Base-by-base conservation (phyloP, 1,140 invertebrate genomes). In the Nixonia krombeini region DNA sequence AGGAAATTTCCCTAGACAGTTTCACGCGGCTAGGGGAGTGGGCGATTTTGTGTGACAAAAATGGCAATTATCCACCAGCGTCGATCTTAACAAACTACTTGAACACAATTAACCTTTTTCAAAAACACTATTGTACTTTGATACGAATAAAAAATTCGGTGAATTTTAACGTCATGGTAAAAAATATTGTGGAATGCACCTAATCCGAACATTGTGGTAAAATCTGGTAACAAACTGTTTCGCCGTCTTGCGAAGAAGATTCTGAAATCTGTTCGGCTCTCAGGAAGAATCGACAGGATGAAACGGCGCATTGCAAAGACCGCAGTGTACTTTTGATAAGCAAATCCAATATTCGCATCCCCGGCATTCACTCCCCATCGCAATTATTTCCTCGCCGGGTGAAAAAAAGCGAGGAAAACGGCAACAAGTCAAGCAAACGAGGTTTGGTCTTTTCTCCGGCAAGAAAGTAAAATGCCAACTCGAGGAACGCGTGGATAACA, bases 401-500 rank as follows among this genome's bases (percentile, higher is more conserved):
- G 31, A 15, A 37, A 41, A 33, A 17, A 37, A 46, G 31, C 42
- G 26, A 46, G 40, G 31, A 52, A 41, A 61, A 51, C 50, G 49
- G 45, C 56, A 28, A 46, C 57, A 61, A 68, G 52, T 68, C 42
- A 51, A 38, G 50, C 51, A 57, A 65, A 70, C 68, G 57, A 61
- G 62, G 57, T 57, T 70, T 66, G 56, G 57, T 68, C 57, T 68
- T 61, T 68, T 61, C 64, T 68, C 64, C 57, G 56, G 52, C 57
- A 68, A 68, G 64, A 52, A 70, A 70, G 62, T 64, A 57, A 61
- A 65, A 65, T 70, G 68, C 62, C 58, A 65, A 70, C 68, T 70
- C 56, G 68, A 66, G 68, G 63, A 66, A 66, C 57, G 63, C 62
- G 58, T 65, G 61, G 62, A 71, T 71, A 71, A 73, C 73, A 80